Evolutionary conservation across 1,140 invertebrate genomes (phyloP).

Genomic region (Nasonia giraulti): DNA sequence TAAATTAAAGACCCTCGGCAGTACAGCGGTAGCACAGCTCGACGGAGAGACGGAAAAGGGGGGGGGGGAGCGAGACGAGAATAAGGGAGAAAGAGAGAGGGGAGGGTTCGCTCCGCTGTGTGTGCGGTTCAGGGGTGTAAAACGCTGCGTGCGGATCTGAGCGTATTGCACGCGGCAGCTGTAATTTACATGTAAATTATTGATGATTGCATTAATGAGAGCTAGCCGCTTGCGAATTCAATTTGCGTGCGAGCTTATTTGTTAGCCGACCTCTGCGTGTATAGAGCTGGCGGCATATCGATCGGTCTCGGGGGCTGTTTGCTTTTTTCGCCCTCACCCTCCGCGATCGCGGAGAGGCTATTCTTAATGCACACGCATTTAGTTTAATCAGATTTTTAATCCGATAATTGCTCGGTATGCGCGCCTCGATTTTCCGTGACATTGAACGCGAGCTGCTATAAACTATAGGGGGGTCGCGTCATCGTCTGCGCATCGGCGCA

Average conservation of each 20-base stretch:
- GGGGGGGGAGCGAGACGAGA: background rate
- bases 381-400: background rate
- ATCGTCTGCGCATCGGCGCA: background rate
- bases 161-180: background rate
- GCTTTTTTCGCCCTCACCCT: too few relatives aligned
- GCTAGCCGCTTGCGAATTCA: background rate
- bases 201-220: slow-evolving; percentile 33
- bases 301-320: too few relatives aligned
- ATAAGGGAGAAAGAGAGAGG: background rate
- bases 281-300: too few relatives aligned
- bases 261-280: background rate
- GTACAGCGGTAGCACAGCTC: background rate
- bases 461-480: too few relatives aligned
- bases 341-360: too few relatives aligned
- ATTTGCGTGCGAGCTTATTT: slow-evolving; percentile 1
- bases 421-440: background rate
- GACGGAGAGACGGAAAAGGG: background rate
- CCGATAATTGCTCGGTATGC: background rate
- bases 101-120: background rate
- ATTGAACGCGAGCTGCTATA: too few relatives aligned
- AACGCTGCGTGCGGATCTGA: background rate
- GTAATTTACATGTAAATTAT: slow-evolving; percentile 40
- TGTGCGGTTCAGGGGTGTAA: background rate
- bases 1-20: slow-evolving; percentile 42
- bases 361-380: too few relatives aligned